Evolutionary conservation across 2,113 vertebrate species (phyloP).

Genomic region (Strix aluco): DNA sequence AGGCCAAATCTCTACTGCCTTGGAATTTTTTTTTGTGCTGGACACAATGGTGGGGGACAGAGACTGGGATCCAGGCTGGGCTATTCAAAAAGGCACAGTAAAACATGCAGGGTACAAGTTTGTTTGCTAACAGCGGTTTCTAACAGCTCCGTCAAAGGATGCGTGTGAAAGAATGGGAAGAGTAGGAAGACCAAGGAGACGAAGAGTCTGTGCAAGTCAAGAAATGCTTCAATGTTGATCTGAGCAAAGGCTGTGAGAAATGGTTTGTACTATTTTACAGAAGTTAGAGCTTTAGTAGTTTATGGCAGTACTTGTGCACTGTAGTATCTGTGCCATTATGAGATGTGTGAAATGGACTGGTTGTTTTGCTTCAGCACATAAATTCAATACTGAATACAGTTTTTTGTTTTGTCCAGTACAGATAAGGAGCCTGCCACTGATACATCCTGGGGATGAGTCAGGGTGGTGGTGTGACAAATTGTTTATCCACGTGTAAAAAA

Average conservation of each 20-base stretch:
- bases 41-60: background rate
- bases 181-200: background rate
- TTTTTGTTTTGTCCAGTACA: slow-evolving; percentile 25
- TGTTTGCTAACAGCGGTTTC: background rate
- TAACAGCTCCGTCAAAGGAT: background rate
- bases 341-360: background rate
- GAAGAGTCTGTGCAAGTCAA: background rate
- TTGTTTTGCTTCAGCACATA: slow-evolving; percentile 5
- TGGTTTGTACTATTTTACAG: background rate
- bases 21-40: background rate
- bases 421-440: slow-evolving; percentile 34
- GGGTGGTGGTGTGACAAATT: background rate
- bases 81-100: background rate
- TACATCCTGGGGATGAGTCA: background rate
- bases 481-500: background rate
- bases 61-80: background rate
- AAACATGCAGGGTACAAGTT: background rate
- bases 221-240: background rate
- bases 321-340: background rate
- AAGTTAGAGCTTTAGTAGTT: background rate
- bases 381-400: slow-evolving; percentile 28
- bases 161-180: background rate
- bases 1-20: background rate
- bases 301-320: background rate
- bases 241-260: background rate